Evolutionary conservation across 1,140 invertebrate species (phyloP), one percentile per base, ranked within the genome.

Genomic region (Battus philenor): DNA sequence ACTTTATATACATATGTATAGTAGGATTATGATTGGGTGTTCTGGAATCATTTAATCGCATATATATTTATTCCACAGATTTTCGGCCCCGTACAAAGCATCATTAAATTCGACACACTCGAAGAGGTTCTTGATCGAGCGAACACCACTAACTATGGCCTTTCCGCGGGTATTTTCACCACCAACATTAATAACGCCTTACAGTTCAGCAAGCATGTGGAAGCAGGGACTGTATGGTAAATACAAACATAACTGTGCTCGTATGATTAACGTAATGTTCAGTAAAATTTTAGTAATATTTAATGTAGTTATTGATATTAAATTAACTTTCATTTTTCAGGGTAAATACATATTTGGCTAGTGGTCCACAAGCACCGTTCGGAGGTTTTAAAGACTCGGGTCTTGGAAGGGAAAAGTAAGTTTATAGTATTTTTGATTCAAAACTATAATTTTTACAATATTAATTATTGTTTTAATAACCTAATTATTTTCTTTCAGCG

Each of bases 81-180:
- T 60, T 98, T 98, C 80, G 97, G 96, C 0, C 96, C 97, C 0
- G 96, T 98, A 0, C 94, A 96, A 86, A 90, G 89, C 31, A 95
- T 98, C 44, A 80, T 98, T 16, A 96, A 96, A 70, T 98, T 98
- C 63, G 91, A 93, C 31, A 91, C 90, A 11, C 66, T 97, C 11
- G 94, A 98, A 0, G 96, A 98, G 86, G 91, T 95, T 1, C 93
- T 98, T 39, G 91, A 95, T 47, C 89, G 95, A 43, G 93, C 95
- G 1, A 98, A 98, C 71, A 89, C 91, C 48, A 96, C 95, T 0
- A 87, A 87, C 16, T 98, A 97, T 75, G 97, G 97, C 3, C 87
- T 98, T 4, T 95, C 95, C n/a, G 92, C 96, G 45, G 95, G 93
- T 3, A 89, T 98, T 24, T 86, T 97, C 13, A 97, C 95, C 1